phyloP scores from a whole-genome alignment of 2,797 vertebrate genomes.

The Bradypodion ventrale region DNA sequence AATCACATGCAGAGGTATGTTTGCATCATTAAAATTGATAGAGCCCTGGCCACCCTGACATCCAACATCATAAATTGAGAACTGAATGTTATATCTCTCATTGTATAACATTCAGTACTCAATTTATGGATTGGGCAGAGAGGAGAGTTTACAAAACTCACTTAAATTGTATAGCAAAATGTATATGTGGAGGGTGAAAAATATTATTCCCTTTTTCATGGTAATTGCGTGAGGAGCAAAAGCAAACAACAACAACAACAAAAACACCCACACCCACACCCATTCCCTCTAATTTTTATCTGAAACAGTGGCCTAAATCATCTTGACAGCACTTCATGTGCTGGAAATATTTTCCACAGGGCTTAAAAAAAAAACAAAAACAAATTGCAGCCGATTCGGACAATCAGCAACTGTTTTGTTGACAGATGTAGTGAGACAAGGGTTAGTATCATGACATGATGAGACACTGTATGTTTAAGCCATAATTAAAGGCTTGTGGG shows the following conservation, averaged over 20 bases:
- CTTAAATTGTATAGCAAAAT: background rate
- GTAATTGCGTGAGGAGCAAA: background rate
- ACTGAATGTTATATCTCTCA: too few species aligned
- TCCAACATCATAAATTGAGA: too few species aligned
- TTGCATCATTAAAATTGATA: too few species aligned
- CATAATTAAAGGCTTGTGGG: background rate
- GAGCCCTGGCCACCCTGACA: too few species aligned
- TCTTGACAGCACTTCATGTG: conserved; percentile 36
- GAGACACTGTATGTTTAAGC: conserved; percentile 20
- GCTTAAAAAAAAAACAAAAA: conserved; percentile 28
- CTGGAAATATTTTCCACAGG: conserved; percentile 45
- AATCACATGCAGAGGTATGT: too few species aligned
- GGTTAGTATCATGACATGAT: conserved; percentile 24
- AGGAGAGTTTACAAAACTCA: background rate
- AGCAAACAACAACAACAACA: too few species aligned
- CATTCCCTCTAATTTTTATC: conserved; percentile 16
- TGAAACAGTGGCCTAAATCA: conserved; percentile 49
- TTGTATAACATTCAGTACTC: background rate
- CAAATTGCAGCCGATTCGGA: background rate
- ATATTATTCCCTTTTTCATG: conserved; percentile 3
- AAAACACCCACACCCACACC: too few species aligned
- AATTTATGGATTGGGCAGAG: too few species aligned
- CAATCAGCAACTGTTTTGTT: conserved; percentile 36
- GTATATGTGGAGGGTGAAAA: background rate
- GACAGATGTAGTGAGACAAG: conserved; percentile 38